Base-by-base conservation (phyloP, 2,797 vertebrate genomes). In the Leptatherina wallacei region DNA sequence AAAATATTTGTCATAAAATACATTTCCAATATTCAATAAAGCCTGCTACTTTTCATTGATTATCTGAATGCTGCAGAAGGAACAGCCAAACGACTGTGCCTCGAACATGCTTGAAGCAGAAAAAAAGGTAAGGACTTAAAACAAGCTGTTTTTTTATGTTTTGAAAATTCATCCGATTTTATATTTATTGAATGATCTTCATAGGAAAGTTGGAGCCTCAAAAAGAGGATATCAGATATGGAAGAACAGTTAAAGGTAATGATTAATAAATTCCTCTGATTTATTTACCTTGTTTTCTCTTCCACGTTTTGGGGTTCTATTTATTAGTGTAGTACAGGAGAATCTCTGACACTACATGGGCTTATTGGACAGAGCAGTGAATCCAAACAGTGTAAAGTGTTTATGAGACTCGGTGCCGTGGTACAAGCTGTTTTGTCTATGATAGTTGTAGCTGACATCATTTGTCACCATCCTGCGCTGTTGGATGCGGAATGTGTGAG, bases 201-300 rank as follows among this genome's bases (percentile, higher is more conserved):
- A 32, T 83, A 98, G 97, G 97, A 96, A 88, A 96, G 95, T 69
- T 91, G 93, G 88, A 94, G 91, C 83, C 88, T 98, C 82, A 96
- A 97, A 89, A 95, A 96, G 90, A 97, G 91, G 81, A 96, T 98
- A 87, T 96, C 96, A 0, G 96, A 98, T 73, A 97, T 98, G 96
- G 97, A 98, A 71, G 97, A 97, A 66, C 96, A 98, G 79, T 91
- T 98, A 83, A 98, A 98, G 97, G 97, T 98, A 96, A 66, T 35
- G 13, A 54, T 62, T 61, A 12, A 38, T 29, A 38, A 42, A 55
- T 69, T 27, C 13, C 5, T 35, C 20, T 18, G 9, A 49, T n/a
- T 14, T 38, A 24, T 11, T 13, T 24, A 24, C 49, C 49, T 18
- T 61, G 16, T 55, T 61, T 52, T 62, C 4, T 55, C 22, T 49